A percentile compares a stretch with the other conserved stretches of the same genome.
Evolutionary conservation across 2,888 invertebrate genomes (phyloP).

Genomic region (Apotomis turbidana): DNA sequence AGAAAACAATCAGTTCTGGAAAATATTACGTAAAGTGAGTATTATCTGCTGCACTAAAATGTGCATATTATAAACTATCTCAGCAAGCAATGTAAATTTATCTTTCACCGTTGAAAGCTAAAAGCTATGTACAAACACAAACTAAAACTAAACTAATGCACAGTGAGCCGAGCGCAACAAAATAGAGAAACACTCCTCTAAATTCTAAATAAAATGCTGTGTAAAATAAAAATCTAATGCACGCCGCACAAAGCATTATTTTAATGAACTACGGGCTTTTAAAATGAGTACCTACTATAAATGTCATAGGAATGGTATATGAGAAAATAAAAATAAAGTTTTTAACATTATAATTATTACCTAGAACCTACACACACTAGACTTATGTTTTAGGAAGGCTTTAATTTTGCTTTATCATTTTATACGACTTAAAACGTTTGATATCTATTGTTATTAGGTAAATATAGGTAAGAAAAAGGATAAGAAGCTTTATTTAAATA

Average conservation of each 20-base stretch:
- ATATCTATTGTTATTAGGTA: no score
- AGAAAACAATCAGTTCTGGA: neutral
- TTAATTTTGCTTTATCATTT: no score
- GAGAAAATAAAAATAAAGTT: neutral
- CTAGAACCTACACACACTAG: no score
- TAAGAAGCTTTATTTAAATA: no score
- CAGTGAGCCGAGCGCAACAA: slow-evolving; percentile 20
- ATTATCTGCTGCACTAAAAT: neutral
- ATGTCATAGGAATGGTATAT: neutral
- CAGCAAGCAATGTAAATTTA: slow-evolving; percentile 9
- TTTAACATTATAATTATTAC: no score
- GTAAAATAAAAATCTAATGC: slow-evolving; percentile 28
- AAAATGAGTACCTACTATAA: neutral
- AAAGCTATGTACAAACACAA: slow-evolving; percentile 21
- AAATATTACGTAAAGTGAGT: no score
- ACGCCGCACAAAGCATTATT: slow-evolving; percentile 27
- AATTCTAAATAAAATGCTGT: slow-evolving; percentile 40
- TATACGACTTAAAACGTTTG: no score
- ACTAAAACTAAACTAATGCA: slow-evolving; percentile 39
- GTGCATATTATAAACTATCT: neutral
- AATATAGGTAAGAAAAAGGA: no score
- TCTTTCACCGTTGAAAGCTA: slow-evolving; percentile 20
- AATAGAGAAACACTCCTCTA: slow-evolving; percentile 32
- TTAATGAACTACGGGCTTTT: slow-evolving; percentile 16
- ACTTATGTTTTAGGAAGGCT: no score